Base-by-base conservation (phyloP, 2,888 invertebrate species). In the Chelonus formosanus region DNA sequence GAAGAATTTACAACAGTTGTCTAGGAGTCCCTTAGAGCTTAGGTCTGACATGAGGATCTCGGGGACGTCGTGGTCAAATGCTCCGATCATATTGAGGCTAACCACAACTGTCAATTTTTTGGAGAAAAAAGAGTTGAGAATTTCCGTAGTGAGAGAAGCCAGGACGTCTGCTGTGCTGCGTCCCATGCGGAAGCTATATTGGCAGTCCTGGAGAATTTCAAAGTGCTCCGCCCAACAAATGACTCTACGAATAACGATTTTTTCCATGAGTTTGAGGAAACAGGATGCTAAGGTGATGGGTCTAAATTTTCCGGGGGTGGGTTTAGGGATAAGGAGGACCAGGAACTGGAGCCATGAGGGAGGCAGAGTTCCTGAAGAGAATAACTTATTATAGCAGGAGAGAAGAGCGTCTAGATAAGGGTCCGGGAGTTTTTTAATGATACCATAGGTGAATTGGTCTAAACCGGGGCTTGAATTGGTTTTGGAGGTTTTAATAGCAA, bases 111-210 rank as follows among this genome's bases (percentile, higher is more conserved):
- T 67, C 10, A 7, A 54, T 43, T 68, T 34, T 2, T 58, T 52
- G 0, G 20, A 35, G 0, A 47, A 43, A 8, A 65, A 65, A 5
- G 58, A 57, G 4, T 54, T 59, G 8, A 62, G 48, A 4, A 65
- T 63, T 47, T 56, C 58, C 0, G 66, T 44, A 7, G 63, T 45
- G 0, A 69, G 34, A 1, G 66, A 47, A 3, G 65, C 34, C 0
- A 68, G 36, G 7, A 59, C 63, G 36, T 68, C 68, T 1, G 59
- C 40, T 6, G 58, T 57, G 6, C 58, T 65, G 8, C 58, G 50
- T n/a, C 10, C n/a, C 31, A 58, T 55, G 2, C 65, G 54, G 10
- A 65, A 68, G 3, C 63, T 63, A 35, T 57, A 66, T 35, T 69
- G 54, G 1, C 53, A 56, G 3, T 45, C 1, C 2, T 57, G 59